Base-by-base conservation (phyloP, 2,113 vertebrate species). In the Corydoras sp. region DNA sequence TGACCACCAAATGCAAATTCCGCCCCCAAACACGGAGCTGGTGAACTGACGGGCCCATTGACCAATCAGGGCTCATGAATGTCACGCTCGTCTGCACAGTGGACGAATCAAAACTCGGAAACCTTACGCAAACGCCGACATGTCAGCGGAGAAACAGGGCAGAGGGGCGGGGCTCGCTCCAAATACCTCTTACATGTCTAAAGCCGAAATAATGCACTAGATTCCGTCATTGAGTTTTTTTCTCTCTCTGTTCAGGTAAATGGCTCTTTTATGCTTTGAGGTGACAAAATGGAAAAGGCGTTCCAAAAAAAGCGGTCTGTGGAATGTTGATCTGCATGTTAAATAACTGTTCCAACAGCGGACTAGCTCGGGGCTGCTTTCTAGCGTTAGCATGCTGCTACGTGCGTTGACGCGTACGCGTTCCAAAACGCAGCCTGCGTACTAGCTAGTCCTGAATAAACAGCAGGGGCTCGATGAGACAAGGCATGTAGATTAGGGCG, bases 121-220 rank as follows among this genome's bases (percentile, higher is more conserved):
- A 77, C 24, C 43, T 56, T n/a, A 58, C 48, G 81, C 71, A 75
- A 73, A 85, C 65, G 76, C 82, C 68, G 85, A 84, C 58, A 76
- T 88, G 86, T 86, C 86, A 87, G 85, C 82, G 83, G 18, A 31
- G 14, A 31, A 87, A 84, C 80, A 83, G 84, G 85, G 83, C 81
- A 86, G 69, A 84, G 83, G 78, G 85, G 88, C 88, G 85, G 88
- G 84, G 78, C 89, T 90, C 85, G 7, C 90, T 91, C 86, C 86
- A 86, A 83, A 91, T 78, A 89, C 90, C 91, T 91, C 91, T 92
- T 92, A 91, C 92, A 90, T 92, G 92, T 86, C 86, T 89, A 74
- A 81, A 82, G 79, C 78, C 80, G 83, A 78, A 83, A 83, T 84
- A 69, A 77, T 80, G 80, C 68, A 77, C 50, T 59, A 71, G 53